A percentile compares a stretch with the other conserved stretches of the same genome.
Conservation (phyloP, 2,888 invertebrate species). For the Chymomyza procnemis region DNA sequence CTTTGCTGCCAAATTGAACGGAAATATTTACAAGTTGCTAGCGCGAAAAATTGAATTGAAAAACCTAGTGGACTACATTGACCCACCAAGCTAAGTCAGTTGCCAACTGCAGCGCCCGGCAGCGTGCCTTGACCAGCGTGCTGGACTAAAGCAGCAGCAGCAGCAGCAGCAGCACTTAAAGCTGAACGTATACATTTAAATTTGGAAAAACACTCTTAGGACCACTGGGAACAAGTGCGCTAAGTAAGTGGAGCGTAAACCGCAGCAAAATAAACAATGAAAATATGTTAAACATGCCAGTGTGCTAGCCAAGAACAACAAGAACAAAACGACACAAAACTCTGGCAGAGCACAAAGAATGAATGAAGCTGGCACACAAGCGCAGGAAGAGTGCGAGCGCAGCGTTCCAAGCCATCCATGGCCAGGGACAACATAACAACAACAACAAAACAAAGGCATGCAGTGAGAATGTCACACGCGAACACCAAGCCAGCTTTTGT, state of each 20-base stretch:
- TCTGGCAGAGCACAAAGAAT: background rate
- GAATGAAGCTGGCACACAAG: too few species aligned
- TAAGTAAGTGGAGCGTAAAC: background rate
- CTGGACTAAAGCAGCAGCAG: too few species aligned
- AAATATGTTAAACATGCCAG: constrained; percentile 4
- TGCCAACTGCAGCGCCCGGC: too few species aligned
- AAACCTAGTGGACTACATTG: background rate
- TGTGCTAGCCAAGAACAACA: background rate
- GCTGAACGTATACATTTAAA: background rate
- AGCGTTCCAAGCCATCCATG: background rate
- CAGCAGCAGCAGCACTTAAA: background rate
- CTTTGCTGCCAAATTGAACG: constrained; percentile 51
- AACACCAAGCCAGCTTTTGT: background rate
- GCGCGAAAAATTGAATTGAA: constrained; percentile 20
- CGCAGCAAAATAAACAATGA: constrained; percentile 1
- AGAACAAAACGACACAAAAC: background rate
- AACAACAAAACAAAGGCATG: background rate
- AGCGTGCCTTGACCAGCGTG: too few species aligned
- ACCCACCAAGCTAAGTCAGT: background rate
- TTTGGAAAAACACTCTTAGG: background rate
- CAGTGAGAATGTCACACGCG: background rate
- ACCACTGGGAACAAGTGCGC: background rate
- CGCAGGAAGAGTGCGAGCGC: background rate
- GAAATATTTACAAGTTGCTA: constrained; percentile 45
- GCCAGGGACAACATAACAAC: background rate